A percentile compares a stretch with the other conserved stretches of the same genome.
These are phyloP conservation scores for Paralichthys olivaceus DNA, from an alignment of 2,113 vertebrate genomes.

Conservation along the genomic window DNA sequence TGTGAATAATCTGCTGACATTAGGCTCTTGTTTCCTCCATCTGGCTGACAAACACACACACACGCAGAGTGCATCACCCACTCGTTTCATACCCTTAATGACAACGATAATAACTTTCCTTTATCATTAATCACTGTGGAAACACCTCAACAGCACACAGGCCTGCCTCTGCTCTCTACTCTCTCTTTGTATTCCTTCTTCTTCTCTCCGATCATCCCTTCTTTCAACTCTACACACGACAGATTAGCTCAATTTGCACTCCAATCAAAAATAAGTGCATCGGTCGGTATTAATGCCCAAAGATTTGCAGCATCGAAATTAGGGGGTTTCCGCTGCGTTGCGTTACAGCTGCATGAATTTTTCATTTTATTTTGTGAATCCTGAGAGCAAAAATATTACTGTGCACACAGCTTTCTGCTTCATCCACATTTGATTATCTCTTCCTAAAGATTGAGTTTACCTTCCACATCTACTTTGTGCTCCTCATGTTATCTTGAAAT, in stretches of 20 bases:
- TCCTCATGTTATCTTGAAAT: no score
- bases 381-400: not conserved
- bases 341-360: conserved; percentile 4
- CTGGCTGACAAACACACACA: conserved; percentile 28
- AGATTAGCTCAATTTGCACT: not conserved
- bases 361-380: not conserved
- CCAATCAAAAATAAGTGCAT: conserved; percentile 29
- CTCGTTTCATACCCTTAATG: conserved; percentile 55
- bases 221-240: not conserved
- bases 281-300: not conserved
- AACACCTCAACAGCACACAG: conserved; percentile 22
- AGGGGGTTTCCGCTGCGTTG: conserved; percentile 5
- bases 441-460: not conserved
- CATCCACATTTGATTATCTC: not conserved
- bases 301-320: not conserved
- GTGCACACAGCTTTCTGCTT: not conserved
- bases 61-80: conserved; percentile 38
- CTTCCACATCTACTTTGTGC: not conserved
- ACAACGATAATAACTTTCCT: conserved; percentile 62
- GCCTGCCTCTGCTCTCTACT: conserved; percentile 12
- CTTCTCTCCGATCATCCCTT: not conserved
- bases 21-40: conserved; percentile 36
- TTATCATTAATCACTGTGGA: conserved; percentile 57
- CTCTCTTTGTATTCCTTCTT: not conserved
- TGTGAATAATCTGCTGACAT: conserved; percentile 47